phyloP scores from a whole-genome alignment of 2,113 vertebrate species.

The Carassius carassius region DNA sequence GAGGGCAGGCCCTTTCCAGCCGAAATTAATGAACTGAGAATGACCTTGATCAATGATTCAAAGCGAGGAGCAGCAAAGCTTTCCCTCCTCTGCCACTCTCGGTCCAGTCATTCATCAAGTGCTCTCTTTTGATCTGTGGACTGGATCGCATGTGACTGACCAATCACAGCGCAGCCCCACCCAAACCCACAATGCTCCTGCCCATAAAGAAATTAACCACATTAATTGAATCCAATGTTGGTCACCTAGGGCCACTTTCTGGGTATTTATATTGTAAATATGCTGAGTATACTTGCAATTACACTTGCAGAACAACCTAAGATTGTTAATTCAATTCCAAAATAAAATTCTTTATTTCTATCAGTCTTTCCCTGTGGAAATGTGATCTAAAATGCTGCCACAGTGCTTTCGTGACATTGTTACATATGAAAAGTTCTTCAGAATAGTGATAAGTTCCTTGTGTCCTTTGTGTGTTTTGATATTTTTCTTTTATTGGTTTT shows the following conservation, averaged over 20 bases:
- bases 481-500: no score
- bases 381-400: neutral
- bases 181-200: conserved; percentile 36
- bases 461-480: no score
- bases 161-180: conserved; percentile 78
- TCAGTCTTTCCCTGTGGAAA: neutral
- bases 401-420: neutral
- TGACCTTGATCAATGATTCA: conserved; percentile 86
- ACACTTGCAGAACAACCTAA: neutral
- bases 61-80: conserved; percentile 70
- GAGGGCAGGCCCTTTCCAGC: conserved; percentile 69
- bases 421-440: neutral
- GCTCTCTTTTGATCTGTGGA: conserved; percentile 87
- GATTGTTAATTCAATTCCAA: neutral
- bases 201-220: conserved; percentile 53
- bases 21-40: conserved; percentile 85
- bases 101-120: conserved; percentile 85
- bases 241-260: conserved; percentile 44
- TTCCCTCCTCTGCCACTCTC: conserved; percentile 80
- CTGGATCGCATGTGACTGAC: conserved; percentile 81
- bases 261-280: conserved; percentile 21
- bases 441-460: neutral
- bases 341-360: neutral
- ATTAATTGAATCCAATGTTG: conserved; percentile 58
- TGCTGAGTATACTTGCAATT: conserved; percentile 4